Conservation (phyloP, 2,113 vertebrate genomes). For the Corydoras maculifer region DNA sequence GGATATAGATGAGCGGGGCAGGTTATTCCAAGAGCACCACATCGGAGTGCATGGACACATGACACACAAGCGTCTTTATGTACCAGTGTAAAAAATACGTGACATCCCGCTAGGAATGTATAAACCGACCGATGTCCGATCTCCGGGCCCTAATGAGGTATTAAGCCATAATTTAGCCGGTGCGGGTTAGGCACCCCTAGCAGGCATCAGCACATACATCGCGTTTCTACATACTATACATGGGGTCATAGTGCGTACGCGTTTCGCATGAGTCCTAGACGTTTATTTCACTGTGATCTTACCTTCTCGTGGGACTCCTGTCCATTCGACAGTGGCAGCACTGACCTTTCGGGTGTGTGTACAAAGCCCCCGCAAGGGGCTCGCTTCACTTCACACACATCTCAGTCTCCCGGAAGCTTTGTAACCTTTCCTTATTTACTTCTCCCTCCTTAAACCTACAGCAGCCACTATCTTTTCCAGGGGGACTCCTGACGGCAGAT, state of each 20-base stretch:
- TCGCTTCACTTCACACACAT: slow-evolving; percentile 31
- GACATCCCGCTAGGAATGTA: slow-evolving; percentile 54
- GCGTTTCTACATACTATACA: slow-evolving; percentile 1
- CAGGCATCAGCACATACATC: slow-evolving; percentile 17
- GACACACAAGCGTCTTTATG: slow-evolving; percentile 39
- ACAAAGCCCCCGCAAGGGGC: slow-evolving; percentile 46
- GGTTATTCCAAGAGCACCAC: background rate
- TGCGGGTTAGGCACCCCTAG: slow-evolving; percentile 5
- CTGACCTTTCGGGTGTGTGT: slow-evolving; percentile 45
- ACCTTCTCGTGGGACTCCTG: slow-evolving; percentile 57
- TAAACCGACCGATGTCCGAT: slow-evolving; percentile 30
- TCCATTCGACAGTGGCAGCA: slow-evolving; percentile 44
- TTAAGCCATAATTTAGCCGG: no score
- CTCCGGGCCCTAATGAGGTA: no score
- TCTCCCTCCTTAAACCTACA: slow-evolving; percentile 6
- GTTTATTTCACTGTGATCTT: slow-evolving; percentile 50
- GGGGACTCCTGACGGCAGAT: slow-evolving; percentile 25
- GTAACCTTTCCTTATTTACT: slow-evolving; percentile 14
- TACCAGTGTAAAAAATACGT: slow-evolving; percentile 46
- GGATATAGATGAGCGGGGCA: background rate
- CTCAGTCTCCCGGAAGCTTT: slow-evolving; percentile 44
- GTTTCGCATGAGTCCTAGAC: slow-evolving; percentile 51
- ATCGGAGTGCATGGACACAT: slow-evolving; percentile 23
- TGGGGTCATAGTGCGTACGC: slow-evolving; percentile 38
- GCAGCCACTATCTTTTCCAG: slow-evolving; percentile 3